Percentiles rank a stretch among this genome's conserved stretches.
phyloP scores from a whole-genome alignment of 2,888 invertebrate genomes.

The Falcaria lacertinaria region DNA sequence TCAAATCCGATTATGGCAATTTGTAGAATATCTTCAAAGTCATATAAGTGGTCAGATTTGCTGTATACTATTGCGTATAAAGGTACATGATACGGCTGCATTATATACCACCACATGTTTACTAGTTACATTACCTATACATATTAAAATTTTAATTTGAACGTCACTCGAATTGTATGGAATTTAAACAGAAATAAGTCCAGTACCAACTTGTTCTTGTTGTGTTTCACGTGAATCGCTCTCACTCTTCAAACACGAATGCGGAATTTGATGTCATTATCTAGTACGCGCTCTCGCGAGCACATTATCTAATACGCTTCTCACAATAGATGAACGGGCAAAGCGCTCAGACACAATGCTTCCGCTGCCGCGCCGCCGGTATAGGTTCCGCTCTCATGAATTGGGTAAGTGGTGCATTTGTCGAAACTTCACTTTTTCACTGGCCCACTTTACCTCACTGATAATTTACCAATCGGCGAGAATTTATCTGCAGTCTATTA shows the following conservation, averaged over 20 bases:
- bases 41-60: too few relatives aligned
- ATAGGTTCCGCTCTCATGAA: conserved; percentile 76
- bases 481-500: conserved; percentile 62
- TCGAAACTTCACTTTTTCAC: conserved; percentile 75
- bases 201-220: background rate
- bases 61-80: too few relatives aligned
- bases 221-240: conserved; percentile 30
- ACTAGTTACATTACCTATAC: too few relatives aligned
- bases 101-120: too few relatives aligned
- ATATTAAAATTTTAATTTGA: too few relatives aligned
- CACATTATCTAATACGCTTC: conserved; percentile 68
- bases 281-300: conserved; percentile 55
- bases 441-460: conserved; percentile 45
- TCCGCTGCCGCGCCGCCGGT: too few relatives aligned
- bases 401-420: conserved; percentile 74
- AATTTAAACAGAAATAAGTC: too few relatives aligned
- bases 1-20: too few relatives aligned
- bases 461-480: conserved; percentile 45
- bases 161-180: too few relatives aligned
- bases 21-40: too few relatives aligned
- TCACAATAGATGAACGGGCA: conserved; percentile 54
- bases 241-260: conserved; percentile 57
- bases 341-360: conserved; percentile 59
- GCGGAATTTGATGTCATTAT: conserved; percentile 59
- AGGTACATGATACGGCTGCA: too few relatives aligned